Evolutionary conservation across 2,113 vertebrate genomes (phyloP).

Genomic region (Ammospiza nelsoni): DNA sequence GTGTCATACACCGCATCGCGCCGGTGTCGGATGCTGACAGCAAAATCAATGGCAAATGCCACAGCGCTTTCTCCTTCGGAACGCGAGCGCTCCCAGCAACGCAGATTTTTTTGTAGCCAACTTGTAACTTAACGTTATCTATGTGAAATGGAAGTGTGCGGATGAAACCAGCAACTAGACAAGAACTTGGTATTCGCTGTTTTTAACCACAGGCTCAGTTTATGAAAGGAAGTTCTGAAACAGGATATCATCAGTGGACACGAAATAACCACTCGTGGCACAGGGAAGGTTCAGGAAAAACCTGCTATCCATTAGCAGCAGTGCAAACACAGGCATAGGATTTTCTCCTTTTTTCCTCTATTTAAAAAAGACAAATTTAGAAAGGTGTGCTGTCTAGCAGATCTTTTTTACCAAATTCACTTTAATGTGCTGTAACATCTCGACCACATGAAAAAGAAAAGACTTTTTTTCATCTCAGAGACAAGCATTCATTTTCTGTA

Average conservation of each 20-base stretch:
- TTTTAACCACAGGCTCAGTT: conserved; percentile 27
- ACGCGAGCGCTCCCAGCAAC: background rate
- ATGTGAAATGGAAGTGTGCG: background rate
- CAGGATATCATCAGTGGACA: background rate
- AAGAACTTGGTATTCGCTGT: background rate
- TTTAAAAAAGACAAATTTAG: background rate
- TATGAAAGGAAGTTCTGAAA: background rate
- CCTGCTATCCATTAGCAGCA: background rate
- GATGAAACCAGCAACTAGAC: background rate
- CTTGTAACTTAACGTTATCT: background rate
- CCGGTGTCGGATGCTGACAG: background rate
- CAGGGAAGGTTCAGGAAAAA: background rate
- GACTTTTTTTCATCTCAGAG: background rate
- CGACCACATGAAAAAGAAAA: background rate
- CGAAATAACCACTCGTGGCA: background rate
- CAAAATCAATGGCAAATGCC: background rate
- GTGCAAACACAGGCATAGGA: background rate
- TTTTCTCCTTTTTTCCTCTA: background rate
- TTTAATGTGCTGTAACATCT: background rate
- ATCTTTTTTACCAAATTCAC: background rate
- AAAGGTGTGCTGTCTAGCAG: background rate
- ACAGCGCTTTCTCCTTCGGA: background rate
- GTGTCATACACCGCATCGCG: background rate
- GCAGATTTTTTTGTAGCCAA: background rate
- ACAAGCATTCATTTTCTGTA: conserved; percentile 24